Evolutionary conservation across 64 coral and sea anemone species (phyloP).

Genomic region (Pachyseris speciosa): DNA sequence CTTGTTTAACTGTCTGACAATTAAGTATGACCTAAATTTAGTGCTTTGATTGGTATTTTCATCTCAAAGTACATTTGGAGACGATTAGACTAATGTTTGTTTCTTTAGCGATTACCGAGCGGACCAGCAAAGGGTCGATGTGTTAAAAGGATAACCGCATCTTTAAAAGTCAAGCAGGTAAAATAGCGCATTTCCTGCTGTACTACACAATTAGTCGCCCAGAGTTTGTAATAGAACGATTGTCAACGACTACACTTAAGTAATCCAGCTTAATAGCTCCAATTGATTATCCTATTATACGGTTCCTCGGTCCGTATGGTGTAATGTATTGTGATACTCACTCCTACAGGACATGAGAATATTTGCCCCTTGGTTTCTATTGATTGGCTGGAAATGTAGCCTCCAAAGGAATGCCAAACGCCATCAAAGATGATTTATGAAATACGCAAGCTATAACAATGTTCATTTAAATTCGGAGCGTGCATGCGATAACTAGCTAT

Average conservation of each 20-base stretch:
- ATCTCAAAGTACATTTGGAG: not conserved
- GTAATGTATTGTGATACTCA: conserved; percentile 11
- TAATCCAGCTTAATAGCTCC: conserved; percentile 25
- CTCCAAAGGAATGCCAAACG: conserved; percentile 53
- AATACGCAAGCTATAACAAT: conserved; percentile 12
- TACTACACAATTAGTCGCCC: conserved; percentile 17
- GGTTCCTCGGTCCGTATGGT: not conserved
- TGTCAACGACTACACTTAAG: conserved; percentile 15
- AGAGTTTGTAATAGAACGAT: conserved; percentile 28
- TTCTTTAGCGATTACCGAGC: conserved; percentile 1
- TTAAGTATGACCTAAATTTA: conserved; percentile 18
- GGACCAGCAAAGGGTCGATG: not conserved
- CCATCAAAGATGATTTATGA: conserved; percentile 50
- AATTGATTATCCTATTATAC: conserved; percentile 32
- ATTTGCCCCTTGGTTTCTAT: conserved; percentile 5
- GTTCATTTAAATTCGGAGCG: conserved; percentile 17
- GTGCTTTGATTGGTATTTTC: not conserved
- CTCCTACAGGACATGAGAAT: conserved; percentile 43
- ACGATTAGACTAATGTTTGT: not conserved
- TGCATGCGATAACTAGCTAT: conserved; percentile 1
- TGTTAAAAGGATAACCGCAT: conserved; percentile 48
- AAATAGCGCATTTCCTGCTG: conserved; percentile 5
- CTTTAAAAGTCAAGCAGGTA: conserved; percentile 17
- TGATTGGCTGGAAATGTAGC: conserved; percentile 49
- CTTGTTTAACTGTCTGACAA: not conserved